Evolutionary conservation across 2,113 vertebrate species (phyloP).

Genomic region (Delphinapterus leucas): DNA sequence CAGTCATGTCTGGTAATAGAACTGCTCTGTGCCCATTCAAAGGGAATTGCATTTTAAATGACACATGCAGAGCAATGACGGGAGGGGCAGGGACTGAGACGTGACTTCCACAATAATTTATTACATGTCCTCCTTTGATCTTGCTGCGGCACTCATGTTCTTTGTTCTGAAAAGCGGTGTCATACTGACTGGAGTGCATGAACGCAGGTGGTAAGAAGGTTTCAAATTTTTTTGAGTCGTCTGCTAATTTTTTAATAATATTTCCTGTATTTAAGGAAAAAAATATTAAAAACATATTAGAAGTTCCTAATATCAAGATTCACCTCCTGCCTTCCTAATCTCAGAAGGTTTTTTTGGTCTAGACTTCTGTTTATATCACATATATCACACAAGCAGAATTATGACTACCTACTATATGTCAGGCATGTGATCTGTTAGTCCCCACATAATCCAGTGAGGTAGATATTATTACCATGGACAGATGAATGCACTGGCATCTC

Average conservation of each 20-base stretch:
- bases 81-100: not conserved
- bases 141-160: not conserved
- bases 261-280: not conserved
- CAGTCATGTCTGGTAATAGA: slow-evolving; percentile 32
- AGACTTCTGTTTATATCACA: not conserved
- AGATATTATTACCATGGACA: not conserved
- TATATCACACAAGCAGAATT: not conserved
- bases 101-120: slow-evolving; percentile 10
- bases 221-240: not conserved
- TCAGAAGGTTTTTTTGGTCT: not conserved
- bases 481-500: not conserved
- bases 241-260: not conserved
- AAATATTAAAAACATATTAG: not conserved
- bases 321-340: not conserved
- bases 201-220: not conserved
- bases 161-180: not conserved
- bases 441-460: not conserved
- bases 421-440: not conserved
- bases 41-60: slow-evolving; percentile 34
- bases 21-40: not conserved
- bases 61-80: not conserved
- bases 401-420: not conserved
- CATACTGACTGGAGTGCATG: not conserved
- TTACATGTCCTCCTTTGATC: not conserved
- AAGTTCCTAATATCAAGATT: not conserved